Evolutionary conservation across 2,797 vertebrate species (phyloP).

Genomic region (Crocodylus rhombifer): DNA sequence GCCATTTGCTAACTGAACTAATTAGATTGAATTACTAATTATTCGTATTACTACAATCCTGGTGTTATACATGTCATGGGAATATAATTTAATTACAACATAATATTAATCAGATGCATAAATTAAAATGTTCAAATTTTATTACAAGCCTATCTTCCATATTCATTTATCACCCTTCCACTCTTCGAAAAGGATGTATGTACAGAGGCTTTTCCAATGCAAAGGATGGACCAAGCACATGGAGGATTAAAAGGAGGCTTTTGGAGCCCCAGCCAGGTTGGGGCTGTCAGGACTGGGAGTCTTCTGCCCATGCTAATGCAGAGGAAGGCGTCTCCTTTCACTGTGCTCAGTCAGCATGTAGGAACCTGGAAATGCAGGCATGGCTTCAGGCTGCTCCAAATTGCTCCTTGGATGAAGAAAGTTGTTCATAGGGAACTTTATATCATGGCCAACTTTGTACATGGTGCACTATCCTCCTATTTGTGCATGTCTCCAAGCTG

Average conservation of each 20-base stretch:
- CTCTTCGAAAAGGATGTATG: not conserved
- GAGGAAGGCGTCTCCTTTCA: no score
- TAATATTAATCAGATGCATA: constrained; percentile 62
- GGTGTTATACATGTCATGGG: constrained; percentile 55
- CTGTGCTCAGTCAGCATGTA: no score
- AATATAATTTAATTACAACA: constrained; percentile 73
- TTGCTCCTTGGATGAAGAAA: no score
- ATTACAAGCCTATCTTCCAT: constrained; percentile 17
- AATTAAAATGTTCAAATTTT: constrained; percentile 35
- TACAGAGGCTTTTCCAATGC: not conserved
- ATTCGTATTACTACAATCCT: constrained; percentile 69
- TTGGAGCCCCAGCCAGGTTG: no score
- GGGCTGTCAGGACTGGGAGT: no score
- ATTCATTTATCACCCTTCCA: constrained; percentile 1
- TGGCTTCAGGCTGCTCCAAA: no score
- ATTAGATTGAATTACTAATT: constrained; percentile 75
- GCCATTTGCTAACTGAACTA: constrained; percentile 68
- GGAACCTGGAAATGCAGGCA: no score
- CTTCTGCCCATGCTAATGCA: no score
- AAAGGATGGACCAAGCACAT: not conserved
- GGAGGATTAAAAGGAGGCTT: not conserved
- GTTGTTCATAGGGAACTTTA: no score
- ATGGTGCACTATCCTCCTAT: no score
- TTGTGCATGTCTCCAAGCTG: no score
- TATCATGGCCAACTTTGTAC: no score